phyloP scores from a whole-genome alignment of 2,888 invertebrate species.

The Scaeva pyrastri region DNA sequence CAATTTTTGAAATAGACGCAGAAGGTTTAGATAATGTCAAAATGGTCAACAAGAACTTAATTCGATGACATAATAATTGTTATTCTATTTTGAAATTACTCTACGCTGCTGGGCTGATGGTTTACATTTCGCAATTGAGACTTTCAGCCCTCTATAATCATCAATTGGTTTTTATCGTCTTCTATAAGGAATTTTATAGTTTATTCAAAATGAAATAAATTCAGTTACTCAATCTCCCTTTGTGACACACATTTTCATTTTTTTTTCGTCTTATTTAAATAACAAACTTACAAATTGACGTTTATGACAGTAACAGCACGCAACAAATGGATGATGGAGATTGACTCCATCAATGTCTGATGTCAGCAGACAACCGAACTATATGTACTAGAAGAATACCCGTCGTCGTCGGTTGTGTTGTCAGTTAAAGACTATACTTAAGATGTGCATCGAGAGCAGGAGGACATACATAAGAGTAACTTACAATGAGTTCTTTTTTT shows the following conservation, averaged over 20 bases:
- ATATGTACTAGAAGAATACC: background rate
- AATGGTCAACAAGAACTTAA: conserved; percentile 1
- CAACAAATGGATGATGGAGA: conserved; percentile 8
- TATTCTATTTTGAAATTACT: conserved; percentile 34
- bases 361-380: conserved; percentile 13
- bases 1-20: background rate
- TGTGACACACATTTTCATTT: conserved; percentile 37
- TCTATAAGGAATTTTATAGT: background rate
- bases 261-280: background rate
- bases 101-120: background rate
- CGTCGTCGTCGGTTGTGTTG: background rate
- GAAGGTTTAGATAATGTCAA: background rate
- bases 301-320: conserved; percentile 34
- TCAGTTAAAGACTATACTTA: conserved; percentile 6
- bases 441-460: conserved; percentile 40
- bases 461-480: too few relatives aligned
- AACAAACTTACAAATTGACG: conserved; percentile 25
- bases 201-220: background rate
- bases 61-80: conserved; percentile 53
- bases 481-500: background rate
- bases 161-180: conserved; percentile 27
- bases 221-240: conserved; percentile 33
- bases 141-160: background rate
- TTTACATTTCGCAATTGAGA: conserved; percentile 54
- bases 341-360: background rate